Evolutionary conservation across 2,888 invertebrate species (phyloP).

Genomic region (Apodemia duryi): DNA sequence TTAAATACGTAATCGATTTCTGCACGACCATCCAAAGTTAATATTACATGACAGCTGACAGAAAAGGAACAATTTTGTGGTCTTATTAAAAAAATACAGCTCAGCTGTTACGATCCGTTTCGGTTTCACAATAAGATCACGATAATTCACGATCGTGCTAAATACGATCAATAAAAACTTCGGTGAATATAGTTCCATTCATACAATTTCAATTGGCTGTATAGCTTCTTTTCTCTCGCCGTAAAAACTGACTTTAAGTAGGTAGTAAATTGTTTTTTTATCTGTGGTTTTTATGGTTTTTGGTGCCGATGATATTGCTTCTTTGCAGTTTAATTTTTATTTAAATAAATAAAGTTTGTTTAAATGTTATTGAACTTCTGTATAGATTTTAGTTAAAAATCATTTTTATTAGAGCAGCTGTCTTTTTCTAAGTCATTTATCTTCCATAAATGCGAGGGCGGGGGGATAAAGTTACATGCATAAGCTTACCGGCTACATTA

Average conservation of each 20-base stretch:
- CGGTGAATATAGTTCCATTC: constrained; percentile 29
- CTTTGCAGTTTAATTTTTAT: not conserved
- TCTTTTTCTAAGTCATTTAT: too few species aligned
- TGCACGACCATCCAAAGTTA: not conserved
- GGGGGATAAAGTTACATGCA: too few species aligned
- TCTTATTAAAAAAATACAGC: not conserved
- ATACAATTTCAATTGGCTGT: constrained; percentile 30
- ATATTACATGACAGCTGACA: too few species aligned
- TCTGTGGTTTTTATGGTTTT: constrained; percentile 7
- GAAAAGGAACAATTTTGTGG: too few species aligned
- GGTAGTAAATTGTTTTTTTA: constrained; percentile 13
- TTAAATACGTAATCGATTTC: not conserved
- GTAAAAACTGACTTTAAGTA: constrained; percentile 16
- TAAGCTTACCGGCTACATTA: too few species aligned
- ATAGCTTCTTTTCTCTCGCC: constrained; percentile 21
- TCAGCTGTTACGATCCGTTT: constrained; percentile 31
- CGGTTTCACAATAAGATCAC: constrained; percentile 32
- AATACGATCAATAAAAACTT: constrained; percentile 30
- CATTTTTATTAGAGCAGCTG: not conserved
- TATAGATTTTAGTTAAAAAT: not conserved
- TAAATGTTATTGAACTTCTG: not conserved
- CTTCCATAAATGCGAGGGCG: too few species aligned
- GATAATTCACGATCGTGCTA: constrained; percentile 31
- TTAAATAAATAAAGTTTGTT: not conserved
- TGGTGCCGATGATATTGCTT: constrained; percentile 1